Evolutionary conservation across 2,888 invertebrate species (phyloP).

Genomic region (Drosophila lacicola): DNA sequence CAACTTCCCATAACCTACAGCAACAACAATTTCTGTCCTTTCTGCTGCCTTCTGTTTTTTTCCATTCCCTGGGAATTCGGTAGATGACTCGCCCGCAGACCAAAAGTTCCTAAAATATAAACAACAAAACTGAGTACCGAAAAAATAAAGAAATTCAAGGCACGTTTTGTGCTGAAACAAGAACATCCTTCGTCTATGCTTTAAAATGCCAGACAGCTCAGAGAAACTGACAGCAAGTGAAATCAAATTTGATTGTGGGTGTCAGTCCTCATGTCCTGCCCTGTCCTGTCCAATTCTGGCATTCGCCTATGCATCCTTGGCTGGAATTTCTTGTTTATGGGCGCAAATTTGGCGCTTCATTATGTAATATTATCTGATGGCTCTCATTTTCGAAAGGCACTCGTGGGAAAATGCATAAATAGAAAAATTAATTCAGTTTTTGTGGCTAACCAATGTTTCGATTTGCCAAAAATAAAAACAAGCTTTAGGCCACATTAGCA

Average conservation of each 20-base stretch:
- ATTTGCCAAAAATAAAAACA: conserved; percentile 15
- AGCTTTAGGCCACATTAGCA: conserved; percentile 12
- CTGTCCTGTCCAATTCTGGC: not conserved
- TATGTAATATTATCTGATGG: conserved; percentile 37
- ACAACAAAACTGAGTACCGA: conserved; percentile 7
- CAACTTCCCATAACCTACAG: conserved; percentile 21
- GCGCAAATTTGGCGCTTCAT: conserved; percentile 50
- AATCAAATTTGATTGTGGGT: conserved; percentile 64
- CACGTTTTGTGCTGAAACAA: conserved; percentile 54
- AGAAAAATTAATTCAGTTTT: conserved; percentile 28
- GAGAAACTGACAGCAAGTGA: conserved; percentile 47
- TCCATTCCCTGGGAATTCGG: conserved; percentile 47
- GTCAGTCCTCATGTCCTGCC: conserved; percentile 23
- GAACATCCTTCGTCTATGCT: conserved; percentile 55
- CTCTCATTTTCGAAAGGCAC: conserved; percentile 1
- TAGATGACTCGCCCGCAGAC: conserved; percentile 52
- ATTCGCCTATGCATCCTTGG: conserved; percentile 16
- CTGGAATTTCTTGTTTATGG: conserved; percentile 32
- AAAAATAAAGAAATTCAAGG: conserved; percentile 51
- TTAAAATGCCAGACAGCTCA: conserved; percentile 44
- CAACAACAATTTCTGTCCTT: conserved; percentile 32
- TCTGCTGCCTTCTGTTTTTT: conserved; percentile 54
- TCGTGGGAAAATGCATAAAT: conserved; percentile 33
- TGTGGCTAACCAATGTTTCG: conserved; percentile 21
- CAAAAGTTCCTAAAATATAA: conserved; percentile 30